Evolutionary conservation across 1,140 invertebrate genomes (phyloP).

Genomic region (Augochlora pura): DNA sequence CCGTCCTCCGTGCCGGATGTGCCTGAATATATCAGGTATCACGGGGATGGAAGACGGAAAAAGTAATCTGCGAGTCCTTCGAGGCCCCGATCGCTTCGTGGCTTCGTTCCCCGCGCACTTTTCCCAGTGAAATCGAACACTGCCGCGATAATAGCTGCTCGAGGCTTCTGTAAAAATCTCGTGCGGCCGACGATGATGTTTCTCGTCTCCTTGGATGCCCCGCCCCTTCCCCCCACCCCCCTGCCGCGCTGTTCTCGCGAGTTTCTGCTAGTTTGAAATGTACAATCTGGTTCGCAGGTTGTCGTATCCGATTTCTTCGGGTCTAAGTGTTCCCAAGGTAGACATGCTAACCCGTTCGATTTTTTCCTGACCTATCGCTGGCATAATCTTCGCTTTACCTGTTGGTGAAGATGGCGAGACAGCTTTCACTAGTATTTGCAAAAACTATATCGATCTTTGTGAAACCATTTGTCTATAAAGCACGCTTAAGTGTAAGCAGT

Average conservation of each 20-base stretch:
- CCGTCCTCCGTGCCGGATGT: constrained; percentile 17
- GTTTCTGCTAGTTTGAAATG: not conserved
- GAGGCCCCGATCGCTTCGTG: not conserved
- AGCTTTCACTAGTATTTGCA: no score
- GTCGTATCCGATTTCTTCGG: not conserved
- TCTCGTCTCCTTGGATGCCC: not conserved
- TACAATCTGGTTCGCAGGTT: not conserved
- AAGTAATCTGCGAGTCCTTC: constrained; percentile 35
- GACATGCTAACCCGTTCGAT: no score
- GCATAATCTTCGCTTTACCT: no score
- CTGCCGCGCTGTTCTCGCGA: not conserved
- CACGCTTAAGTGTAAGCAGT: no score
- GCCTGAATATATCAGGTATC: constrained; percentile 37
- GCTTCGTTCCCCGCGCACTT: constrained; percentile 1
- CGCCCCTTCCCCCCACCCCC: not conserved
- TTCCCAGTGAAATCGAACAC: not conserved
- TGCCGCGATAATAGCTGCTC: constrained; percentile 1
- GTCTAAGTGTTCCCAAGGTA: not conserved
- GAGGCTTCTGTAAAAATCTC: not conserved
- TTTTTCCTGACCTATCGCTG: no score
- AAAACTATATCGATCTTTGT: no score
- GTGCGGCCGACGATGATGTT: not conserved
- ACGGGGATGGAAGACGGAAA: not conserved
- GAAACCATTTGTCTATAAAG: no score
- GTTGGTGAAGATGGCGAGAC: no score